phyloP scores from a whole-genome alignment of 2,888 invertebrate genomes.

The Iphiclides podalirius region DNA sequence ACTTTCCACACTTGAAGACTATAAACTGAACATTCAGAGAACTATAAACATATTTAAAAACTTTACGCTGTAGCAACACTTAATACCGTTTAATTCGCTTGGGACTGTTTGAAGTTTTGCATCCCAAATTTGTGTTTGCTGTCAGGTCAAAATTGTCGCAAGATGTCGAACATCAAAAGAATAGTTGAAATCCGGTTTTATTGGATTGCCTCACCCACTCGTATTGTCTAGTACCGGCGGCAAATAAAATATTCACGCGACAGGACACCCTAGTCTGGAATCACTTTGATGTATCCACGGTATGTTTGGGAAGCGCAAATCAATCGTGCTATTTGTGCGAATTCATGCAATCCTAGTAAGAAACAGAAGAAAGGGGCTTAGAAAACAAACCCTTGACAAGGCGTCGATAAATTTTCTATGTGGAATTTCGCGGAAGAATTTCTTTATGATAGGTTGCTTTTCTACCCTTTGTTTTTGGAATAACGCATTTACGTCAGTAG shows the following conservation, averaged over 20 bases:
- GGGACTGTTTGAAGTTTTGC: background rate
- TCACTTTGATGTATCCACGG: slow-evolving; percentile 22
- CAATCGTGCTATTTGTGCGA: slow-evolving; percentile 19
- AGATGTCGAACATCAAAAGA: slow-evolving; percentile 9
- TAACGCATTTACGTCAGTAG: background rate
- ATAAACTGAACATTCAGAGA: no score
- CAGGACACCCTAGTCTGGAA: slow-evolving; percentile 17
- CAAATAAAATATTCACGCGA: slow-evolving; percentile 22
- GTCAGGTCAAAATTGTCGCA: slow-evolving; percentile 3
- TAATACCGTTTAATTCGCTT: no score
- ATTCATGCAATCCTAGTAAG: slow-evolving; percentile 14
- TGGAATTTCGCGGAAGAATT: no score
- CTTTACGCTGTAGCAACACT: no score
- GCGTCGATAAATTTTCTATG: slow-evolving; percentile 9
- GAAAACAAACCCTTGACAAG: slow-evolving; percentile 14
- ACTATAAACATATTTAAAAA: no score
- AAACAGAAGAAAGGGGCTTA: slow-evolving; percentile 12
- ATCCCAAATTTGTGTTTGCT: background rate
- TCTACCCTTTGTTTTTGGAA: no score
- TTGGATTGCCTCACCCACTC: slow-evolving; percentile 14
- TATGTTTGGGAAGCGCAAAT: slow-evolving; percentile 22
- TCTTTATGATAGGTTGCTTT: no score
- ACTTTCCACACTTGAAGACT: no score
- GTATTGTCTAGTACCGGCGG: slow-evolving; percentile 15
- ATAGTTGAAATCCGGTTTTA: slow-evolving; percentile 18